Conservation (phyloP, 2,888 invertebrate species). For the Lasioglossum lativentre region DNA sequence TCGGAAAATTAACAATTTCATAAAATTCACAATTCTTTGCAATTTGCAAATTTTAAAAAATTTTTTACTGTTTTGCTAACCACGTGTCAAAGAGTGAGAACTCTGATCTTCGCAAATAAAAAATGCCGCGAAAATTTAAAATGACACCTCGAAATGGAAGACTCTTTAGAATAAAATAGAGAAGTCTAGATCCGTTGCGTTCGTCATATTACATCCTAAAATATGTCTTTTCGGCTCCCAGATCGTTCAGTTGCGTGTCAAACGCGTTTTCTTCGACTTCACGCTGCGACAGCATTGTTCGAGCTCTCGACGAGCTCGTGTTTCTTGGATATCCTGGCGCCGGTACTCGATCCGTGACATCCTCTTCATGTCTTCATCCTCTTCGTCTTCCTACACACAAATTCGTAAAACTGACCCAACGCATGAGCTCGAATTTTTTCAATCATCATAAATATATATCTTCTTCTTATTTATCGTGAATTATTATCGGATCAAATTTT, state of each 20-base stretch:
- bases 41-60: no score
- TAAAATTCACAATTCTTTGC: no score
- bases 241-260: slow-evolving; percentile 9
- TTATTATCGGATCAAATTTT: neutral
- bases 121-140: no score
- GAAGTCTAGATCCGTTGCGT: neutral
- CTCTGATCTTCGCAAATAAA: no score
- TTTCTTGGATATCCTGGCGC: slow-evolving; percentile 66
- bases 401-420: neutral
- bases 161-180: neutral
- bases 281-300: slow-evolving; percentile 58
- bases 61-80: no score
- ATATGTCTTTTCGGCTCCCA: neutral
- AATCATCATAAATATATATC: no score
- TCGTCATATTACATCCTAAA: neutral
- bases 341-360: slow-evolving; percentile 48
- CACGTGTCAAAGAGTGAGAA: no score
- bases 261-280: slow-evolving; percentile 27
- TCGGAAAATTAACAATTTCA: no score
- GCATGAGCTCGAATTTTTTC: no score
- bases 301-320: slow-evolving; percentile 49
- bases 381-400: neutral
- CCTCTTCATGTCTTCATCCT: neutral
- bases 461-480: neutral
- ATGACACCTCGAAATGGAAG: no score